Evolutionary conservation across 1,140 invertebrate genomes (phyloP), one percentile per base, ranked within the genome.

Genomic region (Diuraphis noxia): DNA sequence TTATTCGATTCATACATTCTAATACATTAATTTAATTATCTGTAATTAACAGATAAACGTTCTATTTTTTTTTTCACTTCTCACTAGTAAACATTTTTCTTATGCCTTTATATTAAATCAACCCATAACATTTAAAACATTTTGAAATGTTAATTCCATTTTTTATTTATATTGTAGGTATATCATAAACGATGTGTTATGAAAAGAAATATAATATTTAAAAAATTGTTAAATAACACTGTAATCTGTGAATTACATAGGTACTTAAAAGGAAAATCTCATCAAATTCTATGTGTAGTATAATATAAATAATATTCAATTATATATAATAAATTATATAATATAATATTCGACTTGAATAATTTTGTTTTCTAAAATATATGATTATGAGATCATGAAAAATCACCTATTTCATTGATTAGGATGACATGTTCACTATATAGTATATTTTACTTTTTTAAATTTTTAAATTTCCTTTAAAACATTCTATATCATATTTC

Each of bases 361-460:
- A 30, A n/a, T 85, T 41, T 84, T 36, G 34, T 49, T 86, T 86
- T 36, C 21, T 36, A 86, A 36, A 36, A 86, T 49, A 10, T 49
- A 49, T 86, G 40, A 49, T 34, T 10, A 49, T 36, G 21, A n/a
- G 84, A 23, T n/a, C n/a, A n/a, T n/a, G n/a, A 25, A 23, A 86
- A 23, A 46, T 49, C 21, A 36, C 43, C 0, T 36, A 49, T 46
- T 86, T 86, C 23, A 49, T 19, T 7, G 43, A 1, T 41, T 40
- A 46, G 2, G 23, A 34, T 36, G 43, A 49, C 43, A 34, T 36
- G 0, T 86, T 36, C 21, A 30, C 19, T 49, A 86, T 87, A 87
- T 87, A 30, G 8, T 49, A 86, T 87, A 87, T 87, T 87, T 87
- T 30, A 38, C 49, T n/a, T 49, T 10, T 49, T n/a, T n/a, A n/a